Evolutionary conservation across 2,888 invertebrate genomes (phyloP).

Genomic region (Xylocampa areola): DNA sequence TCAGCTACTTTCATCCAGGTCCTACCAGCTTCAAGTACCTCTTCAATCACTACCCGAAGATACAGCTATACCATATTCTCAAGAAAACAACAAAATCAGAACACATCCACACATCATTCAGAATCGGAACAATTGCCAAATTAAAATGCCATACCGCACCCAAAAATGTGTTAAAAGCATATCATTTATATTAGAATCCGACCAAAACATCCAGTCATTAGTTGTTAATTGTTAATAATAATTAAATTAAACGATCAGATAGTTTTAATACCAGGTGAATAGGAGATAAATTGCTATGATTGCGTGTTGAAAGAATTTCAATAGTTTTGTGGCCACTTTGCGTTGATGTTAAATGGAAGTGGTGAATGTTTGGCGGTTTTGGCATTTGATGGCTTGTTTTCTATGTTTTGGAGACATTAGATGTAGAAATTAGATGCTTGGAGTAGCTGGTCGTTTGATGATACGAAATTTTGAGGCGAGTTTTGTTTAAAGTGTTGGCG

Average conservation of each 20-base stretch:
- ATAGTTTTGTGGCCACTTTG: slow-evolving; percentile 19
- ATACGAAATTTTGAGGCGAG: no score
- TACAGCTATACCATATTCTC: background rate
- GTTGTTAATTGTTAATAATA: slow-evolving; percentile 46
- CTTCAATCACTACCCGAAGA: background rate
- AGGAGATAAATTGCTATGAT: slow-evolving; percentile 25
- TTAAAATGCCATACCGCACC: slow-evolving; percentile 17
- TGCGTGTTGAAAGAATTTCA: slow-evolving; percentile 28
- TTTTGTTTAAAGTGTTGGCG: no score
- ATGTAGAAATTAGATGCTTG: no score
- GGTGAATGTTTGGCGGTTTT: slow-evolving; percentile 11
- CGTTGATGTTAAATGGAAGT: slow-evolving; percentile 15
- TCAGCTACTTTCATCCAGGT: no score
- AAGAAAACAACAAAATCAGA: background rate
- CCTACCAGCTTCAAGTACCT: no score
- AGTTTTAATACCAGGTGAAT: slow-evolving; percentile 28
- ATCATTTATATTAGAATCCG: slow-evolving; percentile 19
- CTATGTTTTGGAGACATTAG: no score
- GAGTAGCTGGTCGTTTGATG: no score
- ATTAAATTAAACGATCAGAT: slow-evolving; percentile 24
- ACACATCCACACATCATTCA: slow-evolving; percentile 5
- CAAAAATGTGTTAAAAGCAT: slow-evolving; percentile 44
- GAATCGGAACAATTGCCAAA: slow-evolving; percentile 44
- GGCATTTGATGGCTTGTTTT: slow-evolving; percentile 32
- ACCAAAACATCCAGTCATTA: slow-evolving; percentile 36